Evolutionary conservation across 2,113 vertebrate genomes (phyloP).

Genomic region (Cinclus mexicanus): DNA sequence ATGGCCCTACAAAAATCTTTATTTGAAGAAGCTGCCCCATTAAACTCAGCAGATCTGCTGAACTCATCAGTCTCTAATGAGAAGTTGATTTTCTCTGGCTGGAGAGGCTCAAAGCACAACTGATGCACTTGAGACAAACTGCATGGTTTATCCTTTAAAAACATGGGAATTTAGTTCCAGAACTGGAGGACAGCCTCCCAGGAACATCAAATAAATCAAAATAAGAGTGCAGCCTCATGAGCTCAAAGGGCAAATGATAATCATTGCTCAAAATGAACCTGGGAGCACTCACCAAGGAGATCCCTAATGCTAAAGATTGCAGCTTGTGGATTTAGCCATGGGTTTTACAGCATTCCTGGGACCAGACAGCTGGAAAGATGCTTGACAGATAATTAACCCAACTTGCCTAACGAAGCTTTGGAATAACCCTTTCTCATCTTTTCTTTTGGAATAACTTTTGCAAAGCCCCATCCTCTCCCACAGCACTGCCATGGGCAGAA

Average conservation of each 20-base stretch:
- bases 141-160: not conserved
- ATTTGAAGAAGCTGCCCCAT: not conserved
- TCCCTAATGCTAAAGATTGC: not conserved
- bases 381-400: not conserved
- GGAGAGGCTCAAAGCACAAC: not conserved
- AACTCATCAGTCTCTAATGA: not conserved
- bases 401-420: not conserved
- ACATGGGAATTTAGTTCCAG: not conserved
- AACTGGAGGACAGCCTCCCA: not conserved
- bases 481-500: not conserved
- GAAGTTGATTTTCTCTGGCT: not conserved
- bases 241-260: not conserved
- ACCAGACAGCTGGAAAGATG: not conserved
- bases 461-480: not conserved
- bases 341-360: not conserved
- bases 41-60: not conserved
- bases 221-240: not conserved
- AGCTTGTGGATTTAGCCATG: not conserved
- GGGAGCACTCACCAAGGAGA: not conserved
- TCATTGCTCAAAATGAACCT: not conserved
- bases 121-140: not conserved
- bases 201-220: not conserved
- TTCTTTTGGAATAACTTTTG: not conserved
- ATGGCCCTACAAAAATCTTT: not conserved
- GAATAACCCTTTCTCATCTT: not conserved